Evolutionary conservation across 2,888 invertebrate genomes (phyloP).

Genomic region (Platycheirus albimanus): DNA sequence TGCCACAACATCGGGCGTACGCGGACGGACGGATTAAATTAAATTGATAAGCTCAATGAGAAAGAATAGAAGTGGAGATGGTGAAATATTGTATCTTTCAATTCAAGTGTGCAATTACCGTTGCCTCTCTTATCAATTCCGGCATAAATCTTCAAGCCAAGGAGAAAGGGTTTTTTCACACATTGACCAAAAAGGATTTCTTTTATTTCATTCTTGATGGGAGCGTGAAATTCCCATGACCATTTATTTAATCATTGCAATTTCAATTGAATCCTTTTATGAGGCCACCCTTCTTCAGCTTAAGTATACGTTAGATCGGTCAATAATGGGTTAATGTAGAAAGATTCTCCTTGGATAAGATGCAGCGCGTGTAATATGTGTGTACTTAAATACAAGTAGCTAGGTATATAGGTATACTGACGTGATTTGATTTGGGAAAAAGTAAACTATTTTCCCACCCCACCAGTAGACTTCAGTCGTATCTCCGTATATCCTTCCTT

Average conservation of each 20-base stretch:
- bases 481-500: conserved; percentile 75
- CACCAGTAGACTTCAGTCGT: conserved; percentile 44
- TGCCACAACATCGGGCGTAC: conserved; percentile 10
- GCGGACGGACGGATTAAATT: conserved; percentile 38
- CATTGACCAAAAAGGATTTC: conserved; percentile 61
- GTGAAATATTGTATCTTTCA: conserved; percentile 55
- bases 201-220: conserved; percentile 55
- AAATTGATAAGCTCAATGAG: conserved; percentile 40
- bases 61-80: conserved; percentile 7
- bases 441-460: conserved; percentile 16
- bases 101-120: conserved; percentile 70
- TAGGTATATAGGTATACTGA: conserved; percentile 33
- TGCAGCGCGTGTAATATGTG: conserved; percentile 37
- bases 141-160: conserved; percentile 62
- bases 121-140: conserved; percentile 61
- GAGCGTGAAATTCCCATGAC: conserved; percentile 69
- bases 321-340: conserved; percentile 71
- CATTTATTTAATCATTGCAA: conserved; percentile 74
- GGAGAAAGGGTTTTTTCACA: conserved; percentile 38
- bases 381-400: conserved; percentile 12
- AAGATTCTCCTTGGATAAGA: conserved; percentile 66
- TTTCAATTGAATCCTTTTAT: conserved; percentile 72
- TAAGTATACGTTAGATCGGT: conserved; percentile 51
- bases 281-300: conserved; percentile 38
- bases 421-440: conserved; percentile 67